Evolutionary conservation across 2,113 vertebrate genomes (phyloP), one percentile per base, ranked within the genome.

Genomic region (Pica pica): DNA sequence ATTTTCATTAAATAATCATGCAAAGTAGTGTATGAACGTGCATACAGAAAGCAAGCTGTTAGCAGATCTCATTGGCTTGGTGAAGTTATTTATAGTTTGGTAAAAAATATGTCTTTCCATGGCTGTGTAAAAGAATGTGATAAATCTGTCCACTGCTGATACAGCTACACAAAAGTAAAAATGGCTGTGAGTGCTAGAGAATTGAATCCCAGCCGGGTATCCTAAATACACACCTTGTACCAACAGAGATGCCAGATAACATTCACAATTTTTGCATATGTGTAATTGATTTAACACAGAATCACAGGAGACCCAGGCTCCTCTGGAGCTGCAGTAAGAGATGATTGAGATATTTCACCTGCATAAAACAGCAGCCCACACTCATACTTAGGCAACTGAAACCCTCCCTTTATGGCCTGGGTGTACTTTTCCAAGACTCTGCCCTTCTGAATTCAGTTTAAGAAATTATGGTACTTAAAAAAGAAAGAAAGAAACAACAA

Each of bases 21-120:
- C 44, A 79, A 87, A 82, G 9, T 37, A 60, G 8, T 4, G 6
- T 31, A 47, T 5, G 1, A 75, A 73, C 0, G 0, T 41, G 15
- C 31, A 60, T 73, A 69, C 9, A 50, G 28, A 91, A 87, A 52
- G 1, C 15, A 87, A 87, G 35, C 21, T 60, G 15, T 56, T 84
- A 82, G 9, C 1, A 6, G 27, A 52, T 56, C 33, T 68, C 53
- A 56, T 15, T 82, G 30, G 12, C 6, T 10, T 70, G 23, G 11
- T 56, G 47, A 68, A 80, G n/a, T 76, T 83, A 84, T 67, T 39
- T 57, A 56, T 17, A 53, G 7, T 79, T 79, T 55, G 9, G 12
- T 73, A 42, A 81, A 69, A 89, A 73, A 28, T 8, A 61, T 10
- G 5, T 13, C 1, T 55, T 70, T 68, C 41, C 18, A 1, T 77